Evolutionary conservation across 1,140 invertebrate species (phyloP).

Genomic region (Drosophila setifemur): DNA sequence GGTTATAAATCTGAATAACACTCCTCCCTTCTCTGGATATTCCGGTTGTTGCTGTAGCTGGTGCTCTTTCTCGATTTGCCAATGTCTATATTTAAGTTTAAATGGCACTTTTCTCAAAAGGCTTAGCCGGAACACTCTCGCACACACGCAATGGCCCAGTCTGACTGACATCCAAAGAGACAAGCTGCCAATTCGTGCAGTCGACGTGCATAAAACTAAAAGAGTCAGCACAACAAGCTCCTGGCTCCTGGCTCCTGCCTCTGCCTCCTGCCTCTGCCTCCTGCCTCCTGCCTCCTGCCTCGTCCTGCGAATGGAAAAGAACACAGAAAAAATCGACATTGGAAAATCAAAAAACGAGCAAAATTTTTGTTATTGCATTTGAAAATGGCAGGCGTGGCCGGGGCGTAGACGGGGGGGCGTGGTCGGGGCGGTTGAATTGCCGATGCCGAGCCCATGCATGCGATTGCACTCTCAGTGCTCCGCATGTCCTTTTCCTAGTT

Average conservation of each 20-base stretch:
- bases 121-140: constrained; percentile 43
- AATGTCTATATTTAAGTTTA: constrained; percentile 80
- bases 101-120: constrained; percentile 80
- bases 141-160: constrained; percentile 30
- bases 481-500: constrained; percentile 35
- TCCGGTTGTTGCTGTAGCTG: background rate
- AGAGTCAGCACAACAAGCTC: constrained; percentile 69
- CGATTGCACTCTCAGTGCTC: constrained; percentile 54
- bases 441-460: constrained; percentile 59
- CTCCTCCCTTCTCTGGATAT: no score
- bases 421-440: constrained; percentile 40
- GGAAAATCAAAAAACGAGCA: constrained; percentile 68
- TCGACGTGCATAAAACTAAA: constrained; percentile 78
- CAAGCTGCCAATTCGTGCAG: constrained; percentile 76
- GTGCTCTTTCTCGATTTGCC: constrained; percentile 21
- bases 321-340: constrained; percentile 33
- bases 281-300: no score
- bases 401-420: constrained; percentile 48
- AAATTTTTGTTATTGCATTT: constrained; percentile 78
- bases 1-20: constrained; percentile 62
- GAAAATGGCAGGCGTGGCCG: constrained; percentile 71
- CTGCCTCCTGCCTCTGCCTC: no score
- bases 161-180: constrained; percentile 77
- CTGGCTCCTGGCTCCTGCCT: no score
- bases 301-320: background rate